phyloP scores from a whole-genome alignment of 2,113 vertebrate species.

The Mugil cephalus region DNA sequence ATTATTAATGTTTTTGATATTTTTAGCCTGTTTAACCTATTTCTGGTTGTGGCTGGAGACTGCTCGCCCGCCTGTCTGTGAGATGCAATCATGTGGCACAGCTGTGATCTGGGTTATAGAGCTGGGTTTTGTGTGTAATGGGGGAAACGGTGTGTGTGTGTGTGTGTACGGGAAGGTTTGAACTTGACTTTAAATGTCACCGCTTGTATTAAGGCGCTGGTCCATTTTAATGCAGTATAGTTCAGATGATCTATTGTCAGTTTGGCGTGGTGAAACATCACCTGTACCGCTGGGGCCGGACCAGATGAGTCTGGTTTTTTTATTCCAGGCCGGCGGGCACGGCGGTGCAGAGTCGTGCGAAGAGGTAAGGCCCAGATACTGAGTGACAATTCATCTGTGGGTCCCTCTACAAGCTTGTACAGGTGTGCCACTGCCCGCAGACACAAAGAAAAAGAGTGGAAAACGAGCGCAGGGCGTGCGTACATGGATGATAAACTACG shows the following conservation, averaged over 20 bases:
- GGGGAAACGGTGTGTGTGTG: not conserved
- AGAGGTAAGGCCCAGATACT: constrained; percentile 66
- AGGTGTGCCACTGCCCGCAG: constrained; percentile 61
- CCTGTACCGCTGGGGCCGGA: constrained; percentile 35
- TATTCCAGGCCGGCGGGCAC: constrained; percentile 49
- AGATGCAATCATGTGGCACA: constrained; percentile 79
- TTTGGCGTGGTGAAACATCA: constrained; percentile 39
- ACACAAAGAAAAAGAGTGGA: constrained; percentile 53
- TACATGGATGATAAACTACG: constrained; percentile 64
- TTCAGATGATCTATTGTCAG: constrained; percentile 45
- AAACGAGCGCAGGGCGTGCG: constrained; percentile 1
- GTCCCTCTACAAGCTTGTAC: constrained; percentile 64
- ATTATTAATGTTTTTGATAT: constrained; percentile 85
- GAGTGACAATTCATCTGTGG: constrained; percentile 77
- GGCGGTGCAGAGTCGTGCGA: constrained; percentile 32
- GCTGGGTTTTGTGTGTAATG: constrained; percentile 50
- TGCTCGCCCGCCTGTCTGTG: constrained; percentile 74
- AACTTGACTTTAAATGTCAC: constrained; percentile 23
- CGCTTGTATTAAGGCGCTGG: not conserved
- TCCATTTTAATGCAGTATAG: constrained; percentile 17
- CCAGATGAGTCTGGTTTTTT: constrained; percentile 70
- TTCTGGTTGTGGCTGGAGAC: constrained; percentile 84
- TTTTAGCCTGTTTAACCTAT: constrained; percentile 86
- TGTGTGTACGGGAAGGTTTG: constrained; percentile 8
- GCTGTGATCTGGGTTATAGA: constrained; percentile 83